These are phyloP conservation scores for Apodemia hepburni DNA, from an alignment of 2,888 invertebrate species.

Conservation along the genomic window DNA sequence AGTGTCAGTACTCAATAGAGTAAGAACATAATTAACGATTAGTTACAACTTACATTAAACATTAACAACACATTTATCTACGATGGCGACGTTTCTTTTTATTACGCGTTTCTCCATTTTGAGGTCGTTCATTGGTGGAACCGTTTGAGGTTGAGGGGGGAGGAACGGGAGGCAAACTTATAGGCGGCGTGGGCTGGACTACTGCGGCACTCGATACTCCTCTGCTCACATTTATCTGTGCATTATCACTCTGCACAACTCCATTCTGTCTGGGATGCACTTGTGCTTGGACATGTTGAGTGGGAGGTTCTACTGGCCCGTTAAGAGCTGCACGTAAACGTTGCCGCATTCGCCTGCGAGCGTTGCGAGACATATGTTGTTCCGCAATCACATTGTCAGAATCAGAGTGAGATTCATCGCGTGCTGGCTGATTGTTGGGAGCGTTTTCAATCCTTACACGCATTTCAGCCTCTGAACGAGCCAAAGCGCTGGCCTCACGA, in stretches of 20 bases:
- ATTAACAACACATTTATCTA: conserved; percentile 45
- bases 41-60: conserved; percentile 30
- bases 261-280: conserved; percentile 6
- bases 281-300: conserved; percentile 14
- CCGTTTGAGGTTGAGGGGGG: conserved; percentile 32
- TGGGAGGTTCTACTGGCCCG: conserved; percentile 35
- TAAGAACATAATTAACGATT: conserved; percentile 36
- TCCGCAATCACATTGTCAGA: conserved; percentile 22
- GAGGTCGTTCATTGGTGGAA: conserved; percentile 38
- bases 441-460: conserved; percentile 30
- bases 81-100: conserved; percentile 65
- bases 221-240: not conserved
- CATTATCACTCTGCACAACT: not conserved
- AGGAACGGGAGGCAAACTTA: conserved; percentile 7
- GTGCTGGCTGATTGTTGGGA: conserved; percentile 24
- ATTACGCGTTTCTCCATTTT: conserved; percentile 43
- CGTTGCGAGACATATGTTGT: conserved; percentile 49
- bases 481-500: conserved; percentile 51
- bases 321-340: conserved; percentile 53
- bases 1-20: conserved; percentile 45
- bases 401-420: conserved; percentile 31
- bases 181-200: conserved; percentile 27
- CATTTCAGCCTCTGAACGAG: conserved; percentile 50
- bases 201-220: conserved; percentile 10
- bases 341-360: conserved; percentile 59